Percentiles rank a stretch among this genome's conserved stretches.
Evolutionary conservation across 2,888 invertebrate species (phyloP).

Genomic region (Eucriotettix oculatus): DNA sequence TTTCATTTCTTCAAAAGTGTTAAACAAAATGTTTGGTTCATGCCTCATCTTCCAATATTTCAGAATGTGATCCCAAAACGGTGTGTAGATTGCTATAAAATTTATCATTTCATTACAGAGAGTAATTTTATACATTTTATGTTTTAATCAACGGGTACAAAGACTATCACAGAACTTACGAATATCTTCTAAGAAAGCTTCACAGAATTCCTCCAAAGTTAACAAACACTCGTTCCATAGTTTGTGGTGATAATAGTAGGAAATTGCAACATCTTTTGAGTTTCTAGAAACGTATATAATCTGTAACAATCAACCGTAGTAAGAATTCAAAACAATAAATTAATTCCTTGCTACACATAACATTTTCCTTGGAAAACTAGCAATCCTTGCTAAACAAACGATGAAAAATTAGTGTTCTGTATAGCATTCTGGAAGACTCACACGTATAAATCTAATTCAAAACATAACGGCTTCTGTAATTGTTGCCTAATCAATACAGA

Average conservation of each 20-base stretch:
- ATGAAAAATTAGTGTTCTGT: no score
- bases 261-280: constrained; percentile 71
- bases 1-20: constrained; percentile 22
- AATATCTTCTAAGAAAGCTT: neutral
- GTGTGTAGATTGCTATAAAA: constrained; percentile 19
- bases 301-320: constrained; percentile 16
- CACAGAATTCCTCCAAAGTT: neutral
- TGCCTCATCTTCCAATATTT: constrained; percentile 21
- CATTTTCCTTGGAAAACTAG: no score
- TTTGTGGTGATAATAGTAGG: constrained; percentile 47
- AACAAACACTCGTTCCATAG: neutral
- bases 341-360: no score
- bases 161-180: constrained; percentile 12
- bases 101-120: neutral
- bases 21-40: constrained; percentile 21
- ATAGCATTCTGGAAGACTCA: no score
- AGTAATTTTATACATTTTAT: no score
- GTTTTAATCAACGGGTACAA: no score
- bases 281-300: constrained; percentile 70
- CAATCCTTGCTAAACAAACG: no score
- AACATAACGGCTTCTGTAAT: no score
- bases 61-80: constrained; percentile 21
- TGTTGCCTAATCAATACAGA: no score
- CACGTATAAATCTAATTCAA: no score
- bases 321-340: neutral